Base-by-base conservation (phyloP, 2,113 vertebrate genomes). In the Solea senegalensis region DNA sequence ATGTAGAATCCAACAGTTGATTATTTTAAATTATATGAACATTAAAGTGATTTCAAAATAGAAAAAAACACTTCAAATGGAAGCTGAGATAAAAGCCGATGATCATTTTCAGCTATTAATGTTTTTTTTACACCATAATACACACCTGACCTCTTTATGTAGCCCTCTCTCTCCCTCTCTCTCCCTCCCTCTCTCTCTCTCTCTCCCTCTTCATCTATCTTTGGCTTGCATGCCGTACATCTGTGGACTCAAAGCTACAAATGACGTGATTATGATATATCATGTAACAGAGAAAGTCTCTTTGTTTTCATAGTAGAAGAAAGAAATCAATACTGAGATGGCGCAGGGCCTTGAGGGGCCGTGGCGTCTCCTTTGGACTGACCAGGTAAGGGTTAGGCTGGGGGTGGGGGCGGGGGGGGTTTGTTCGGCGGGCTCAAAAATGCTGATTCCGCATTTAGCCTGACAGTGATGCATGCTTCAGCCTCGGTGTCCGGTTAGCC, bases 251-350 rank as follows among this genome's bases (percentile, higher is more conserved):
- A 87, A 86, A 92, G 82, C 82, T 94, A 93, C 94, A 95, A 95
- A 95, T 95, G 89, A 94, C 71, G 91, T 94, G 92, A 94, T 95
- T 92, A 95, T 95, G 94, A 95, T 93, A 69, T 92, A 93, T 94
- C 94, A 93, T 95, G 93, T 94, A 93, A 92, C 82, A 54, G 80
- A 89, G 79, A 91, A 92, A 94, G 81, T 93, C 92, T 95, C 93
- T 95, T 95, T 94, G 92, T 95, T 87, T 93, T 90, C 34, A 76
- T 76, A 44, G 63, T 69, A 70, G 79, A 77, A 74, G 63, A 68
- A 73, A 84, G 90, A 94, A 95, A 95, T 96, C 93, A 89, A 94
- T 96, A 92, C 41, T 8, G 68, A 72, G 84, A 85, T 78, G 88
- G 66, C 49, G 84, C 90, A 81, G 82, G 79, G 80, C 86, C 90